phyloP scores from a whole-genome alignment of 2,797 vertebrate genomes.

The Sternotherus odoratus region DNA sequence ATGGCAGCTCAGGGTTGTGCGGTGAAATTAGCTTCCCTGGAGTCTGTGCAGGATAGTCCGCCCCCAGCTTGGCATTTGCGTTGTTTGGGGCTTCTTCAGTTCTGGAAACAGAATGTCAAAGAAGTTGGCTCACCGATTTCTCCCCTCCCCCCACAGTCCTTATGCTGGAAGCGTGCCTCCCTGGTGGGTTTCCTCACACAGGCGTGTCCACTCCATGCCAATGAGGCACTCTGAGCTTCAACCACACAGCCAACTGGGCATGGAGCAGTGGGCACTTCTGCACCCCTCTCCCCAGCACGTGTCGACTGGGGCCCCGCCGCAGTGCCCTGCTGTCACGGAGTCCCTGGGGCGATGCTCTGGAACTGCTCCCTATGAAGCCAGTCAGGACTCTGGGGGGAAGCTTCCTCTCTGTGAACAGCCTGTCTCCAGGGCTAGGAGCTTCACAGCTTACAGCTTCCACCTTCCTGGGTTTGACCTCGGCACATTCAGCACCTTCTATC shows the following conservation, averaged over 20 bases:
- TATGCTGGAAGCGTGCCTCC: background rate
- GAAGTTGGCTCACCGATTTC: background rate
- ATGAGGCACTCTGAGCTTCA: background rate
- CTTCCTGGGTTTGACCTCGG: too few species aligned
- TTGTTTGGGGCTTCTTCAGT: too few species aligned
- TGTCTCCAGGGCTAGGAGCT: too few species aligned
- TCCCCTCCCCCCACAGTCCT: background rate
- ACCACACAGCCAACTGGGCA: background rate
- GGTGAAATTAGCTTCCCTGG: background rate
- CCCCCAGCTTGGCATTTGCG: background rate
- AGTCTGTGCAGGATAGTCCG: background rate
- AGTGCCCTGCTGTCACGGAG: background rate
- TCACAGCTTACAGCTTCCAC: too few species aligned
- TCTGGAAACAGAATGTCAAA: background rate
- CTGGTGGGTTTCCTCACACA: background rate
- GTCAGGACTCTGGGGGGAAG: too few species aligned
- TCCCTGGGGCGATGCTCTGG: too few species aligned
- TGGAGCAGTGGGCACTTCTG: rapidly evolving
- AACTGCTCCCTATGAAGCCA: too few species aligned
- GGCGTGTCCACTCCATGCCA: rapidly evolving
- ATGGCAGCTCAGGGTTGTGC: background rate
- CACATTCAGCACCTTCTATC: too few species aligned
- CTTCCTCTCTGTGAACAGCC: too few species aligned
- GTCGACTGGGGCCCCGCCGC: background rate
- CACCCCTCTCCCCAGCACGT: background rate